Evolutionary conservation across 2,797 vertebrate genomes (phyloP).

Genomic region (Benthosema pterotum): DNA sequence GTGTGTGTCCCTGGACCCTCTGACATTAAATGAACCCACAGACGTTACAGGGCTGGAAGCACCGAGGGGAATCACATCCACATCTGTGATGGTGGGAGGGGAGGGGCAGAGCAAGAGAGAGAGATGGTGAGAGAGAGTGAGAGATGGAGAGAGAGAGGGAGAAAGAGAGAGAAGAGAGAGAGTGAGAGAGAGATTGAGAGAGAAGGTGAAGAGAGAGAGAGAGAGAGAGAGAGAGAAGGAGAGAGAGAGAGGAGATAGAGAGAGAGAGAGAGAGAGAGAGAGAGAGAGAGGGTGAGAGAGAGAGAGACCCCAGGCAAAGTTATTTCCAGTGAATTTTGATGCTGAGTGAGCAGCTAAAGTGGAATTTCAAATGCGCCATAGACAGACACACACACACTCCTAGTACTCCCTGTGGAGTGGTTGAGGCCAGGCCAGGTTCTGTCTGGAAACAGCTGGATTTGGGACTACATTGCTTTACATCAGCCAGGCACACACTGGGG

Average conservation of each 20-base stretch:
- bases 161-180: slow-evolving; percentile 5
- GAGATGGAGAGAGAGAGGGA: background rate
- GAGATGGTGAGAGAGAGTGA: slow-evolving; percentile 9
- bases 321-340: slow-evolving; percentile 39
- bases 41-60: slow-evolving; percentile 32
- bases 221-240: background rate
- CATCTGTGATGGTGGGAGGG: slow-evolving; percentile 42
- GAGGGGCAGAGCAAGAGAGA: slow-evolving; percentile 22
- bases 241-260: slow-evolving; percentile 15
- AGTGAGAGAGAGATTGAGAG: slow-evolving; percentile 19
- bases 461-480: slow-evolving; percentile 5
- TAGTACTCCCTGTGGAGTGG: slow-evolving; percentile 18
- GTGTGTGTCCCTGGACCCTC: slow-evolving; percentile 19
- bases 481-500: no score
- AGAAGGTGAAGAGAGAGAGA: background rate
- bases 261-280: slow-evolving; percentile 19
- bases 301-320: slow-evolving; percentile 26
- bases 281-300: slow-evolving; percentile 4
- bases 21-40: slow-evolving; percentile 61
- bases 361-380: slow-evolving; percentile 28
- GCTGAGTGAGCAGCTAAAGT: slow-evolving; percentile 51
- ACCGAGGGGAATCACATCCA: slow-evolving; percentile 41
- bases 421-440: slow-evolving; percentile 23
- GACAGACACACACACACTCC: background rate
- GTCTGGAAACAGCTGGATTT: slow-evolving; percentile 56